Conservation (phyloP, 2,888 invertebrate species). For the Scaptomyza parva region DNA sequence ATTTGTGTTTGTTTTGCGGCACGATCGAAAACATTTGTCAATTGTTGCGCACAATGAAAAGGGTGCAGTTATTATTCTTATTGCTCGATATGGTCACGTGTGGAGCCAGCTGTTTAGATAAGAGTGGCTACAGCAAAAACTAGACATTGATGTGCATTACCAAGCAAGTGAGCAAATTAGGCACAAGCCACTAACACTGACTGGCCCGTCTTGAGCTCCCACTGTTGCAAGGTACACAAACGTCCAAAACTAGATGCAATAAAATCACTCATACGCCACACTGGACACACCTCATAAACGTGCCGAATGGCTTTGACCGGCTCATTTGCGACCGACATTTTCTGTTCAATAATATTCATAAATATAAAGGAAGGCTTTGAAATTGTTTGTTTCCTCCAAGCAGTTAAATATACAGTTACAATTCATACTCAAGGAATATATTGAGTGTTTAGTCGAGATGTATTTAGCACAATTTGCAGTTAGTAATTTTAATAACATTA, state of each 20-base stretch:
- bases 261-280: constrained; percentile 47
- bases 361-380: no score
- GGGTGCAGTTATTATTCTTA: constrained; percentile 66
- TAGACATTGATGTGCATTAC: constrained; percentile 63
- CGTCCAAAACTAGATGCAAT: constrained; percentile 8
- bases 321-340: constrained; percentile 21
- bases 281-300: constrained; percentile 48
- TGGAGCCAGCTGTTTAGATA: constrained; percentile 65
- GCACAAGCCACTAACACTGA: not conserved
- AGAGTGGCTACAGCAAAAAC: constrained; percentile 46
- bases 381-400: not conserved
- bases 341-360: no score
- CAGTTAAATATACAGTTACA: no score
- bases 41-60: constrained; percentile 48
- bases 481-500: no score
- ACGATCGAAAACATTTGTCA: constrained; percentile 57
- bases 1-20: constrained; percentile 43
- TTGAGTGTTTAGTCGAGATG: no score
- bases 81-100: constrained; percentile 64
- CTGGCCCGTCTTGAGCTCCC: not conserved
- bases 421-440: no score
- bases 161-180: constrained; percentile 42
- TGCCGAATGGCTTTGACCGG: constrained; percentile 25
- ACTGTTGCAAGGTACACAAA: not conserved
- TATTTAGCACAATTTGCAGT: no score